Evolutionary conservation across 2,888 invertebrate species (phyloP).

Genomic region (Tolmerus cingulatus): DNA sequence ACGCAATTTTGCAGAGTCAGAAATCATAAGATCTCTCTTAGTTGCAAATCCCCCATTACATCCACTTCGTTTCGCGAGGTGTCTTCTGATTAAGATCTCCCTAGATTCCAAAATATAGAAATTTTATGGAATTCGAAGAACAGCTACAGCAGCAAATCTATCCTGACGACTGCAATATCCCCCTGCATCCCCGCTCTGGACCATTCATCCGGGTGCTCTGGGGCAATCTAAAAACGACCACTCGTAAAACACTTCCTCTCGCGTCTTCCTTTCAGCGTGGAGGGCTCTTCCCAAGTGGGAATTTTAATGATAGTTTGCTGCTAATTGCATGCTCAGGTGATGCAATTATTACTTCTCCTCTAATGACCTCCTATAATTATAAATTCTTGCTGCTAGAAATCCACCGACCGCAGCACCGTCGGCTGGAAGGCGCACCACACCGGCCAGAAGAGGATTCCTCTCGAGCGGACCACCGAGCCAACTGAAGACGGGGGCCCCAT

Average conservation of each 20-base stretch:
- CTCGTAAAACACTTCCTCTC: conserved; percentile 18
- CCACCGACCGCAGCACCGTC: neutral
- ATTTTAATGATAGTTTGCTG: conserved; percentile 44
- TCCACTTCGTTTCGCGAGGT: neutral
- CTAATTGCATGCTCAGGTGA: conserved; percentile 46
- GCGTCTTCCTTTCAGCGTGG: neutral
- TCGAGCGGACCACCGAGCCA: neutral
- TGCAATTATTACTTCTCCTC: conserved; percentile 47
- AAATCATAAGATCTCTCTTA: neutral
- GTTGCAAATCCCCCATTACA: neutral
- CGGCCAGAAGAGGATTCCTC: neutral
- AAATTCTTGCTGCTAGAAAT: conserved; percentile 26
- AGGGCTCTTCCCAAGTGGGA: conserved; percentile 18
- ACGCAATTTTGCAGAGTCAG: neutral
- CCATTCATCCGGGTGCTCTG: neutral
- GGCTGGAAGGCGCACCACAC: neutral
- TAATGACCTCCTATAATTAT: conserved; percentile 48
- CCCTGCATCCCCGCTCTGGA: neutral
- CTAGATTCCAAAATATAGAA: neutral
- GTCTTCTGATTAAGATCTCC: neutral
- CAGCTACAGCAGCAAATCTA: neutral
- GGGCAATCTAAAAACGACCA: conserved; percentile 24
- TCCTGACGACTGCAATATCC: neutral
- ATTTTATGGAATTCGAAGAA: neutral
- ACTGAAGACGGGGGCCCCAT: neutral